Evolutionary conservation across 2,113 vertebrate genomes (phyloP).

Genomic region (Scomber scombrus): DNA sequence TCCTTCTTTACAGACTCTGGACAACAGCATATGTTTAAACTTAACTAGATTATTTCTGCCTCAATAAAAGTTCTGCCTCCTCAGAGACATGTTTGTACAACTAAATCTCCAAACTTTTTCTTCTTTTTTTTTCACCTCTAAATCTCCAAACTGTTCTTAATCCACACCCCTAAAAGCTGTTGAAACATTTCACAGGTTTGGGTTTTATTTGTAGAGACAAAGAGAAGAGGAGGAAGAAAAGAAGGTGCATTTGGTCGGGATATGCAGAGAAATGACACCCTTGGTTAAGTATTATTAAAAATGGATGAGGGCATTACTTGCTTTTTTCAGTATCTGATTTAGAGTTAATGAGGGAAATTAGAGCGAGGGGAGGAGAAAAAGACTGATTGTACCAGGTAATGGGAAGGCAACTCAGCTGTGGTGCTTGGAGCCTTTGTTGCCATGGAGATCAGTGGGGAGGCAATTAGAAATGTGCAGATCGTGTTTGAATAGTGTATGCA

Average conservation of each 20-base stretch:
- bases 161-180: background rate
- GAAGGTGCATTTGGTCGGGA: background rate
- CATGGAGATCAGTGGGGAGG: conserved; percentile 78
- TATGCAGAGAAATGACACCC: conserved; percentile 22
- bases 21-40: background rate
- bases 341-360: conserved; percentile 75
- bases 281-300: conserved; percentile 75
- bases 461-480: conserved; percentile 70
- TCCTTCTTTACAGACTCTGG: background rate
- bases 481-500: conserved; percentile 71
- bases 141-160: conserved; percentile 8
- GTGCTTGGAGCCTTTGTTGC: conserved; percentile 70
- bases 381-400: conserved; percentile 53
- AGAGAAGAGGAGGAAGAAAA: background rate
- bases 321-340: conserved; percentile 74
- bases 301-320: conserved; percentile 69
- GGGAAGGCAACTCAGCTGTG: conserved; percentile 35
- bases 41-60: background rate
- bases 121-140: background rate
- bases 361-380: conserved; percentile 11
- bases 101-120: background rate
- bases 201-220: conserved; percentile 16
- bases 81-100: background rate
- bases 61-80: background rate
- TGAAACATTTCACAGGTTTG: conserved; percentile 1